Percentiles rank a stretch among this genome's conserved stretches.
Conservation (phyloP, 2,888 invertebrate genomes). For the Hirudinaria manillensis region DNA sequence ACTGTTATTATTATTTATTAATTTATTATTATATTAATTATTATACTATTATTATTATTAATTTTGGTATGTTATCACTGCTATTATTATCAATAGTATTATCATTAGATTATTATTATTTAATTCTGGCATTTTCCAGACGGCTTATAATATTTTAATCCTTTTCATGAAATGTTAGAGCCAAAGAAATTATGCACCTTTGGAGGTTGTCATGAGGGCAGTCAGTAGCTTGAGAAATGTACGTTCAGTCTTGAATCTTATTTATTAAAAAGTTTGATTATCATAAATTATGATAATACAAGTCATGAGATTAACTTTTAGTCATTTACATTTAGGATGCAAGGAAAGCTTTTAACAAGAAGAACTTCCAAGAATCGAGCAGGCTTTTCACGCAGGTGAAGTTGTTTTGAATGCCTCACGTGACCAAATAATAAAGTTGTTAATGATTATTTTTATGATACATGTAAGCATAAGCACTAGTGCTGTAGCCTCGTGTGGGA, state of each 20-base stretch:
- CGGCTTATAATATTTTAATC: not conserved
- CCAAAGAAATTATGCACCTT: constrained; percentile 62
- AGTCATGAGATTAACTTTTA: too few relatives aligned
- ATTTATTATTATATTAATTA: not conserved
- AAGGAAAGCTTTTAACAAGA: constrained; percentile 8
- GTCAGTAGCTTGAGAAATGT: constrained; percentile 63
- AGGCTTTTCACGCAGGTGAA: constrained; percentile 16
- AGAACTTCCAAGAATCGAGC: not conserved
- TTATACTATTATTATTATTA: too few relatives aligned
- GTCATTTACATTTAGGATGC: not conserved
- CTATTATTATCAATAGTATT: not conserved
- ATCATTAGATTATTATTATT: not conserved
- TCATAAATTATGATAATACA: too few relatives aligned
- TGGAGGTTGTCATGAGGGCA: constrained; percentile 61
- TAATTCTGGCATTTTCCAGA: not conserved
- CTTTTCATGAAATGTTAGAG: constrained; percentile 38
- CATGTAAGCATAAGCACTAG: too few relatives aligned
- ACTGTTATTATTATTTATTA: not conserved
- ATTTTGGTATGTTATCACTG: not conserved
- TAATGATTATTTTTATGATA: too few relatives aligned
- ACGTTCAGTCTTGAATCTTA: constrained; percentile 51
- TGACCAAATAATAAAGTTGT: too few relatives aligned
- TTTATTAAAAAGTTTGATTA: not conserved
- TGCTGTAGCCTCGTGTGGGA: too few relatives aligned
- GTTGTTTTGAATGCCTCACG: too few relatives aligned